A percentile compares a stretch with the other conserved stretches of the same genome.
phyloP scores from a whole-genome alignment of 2,797 vertebrate genomes.

The Syndactyla subalaris region DNA sequence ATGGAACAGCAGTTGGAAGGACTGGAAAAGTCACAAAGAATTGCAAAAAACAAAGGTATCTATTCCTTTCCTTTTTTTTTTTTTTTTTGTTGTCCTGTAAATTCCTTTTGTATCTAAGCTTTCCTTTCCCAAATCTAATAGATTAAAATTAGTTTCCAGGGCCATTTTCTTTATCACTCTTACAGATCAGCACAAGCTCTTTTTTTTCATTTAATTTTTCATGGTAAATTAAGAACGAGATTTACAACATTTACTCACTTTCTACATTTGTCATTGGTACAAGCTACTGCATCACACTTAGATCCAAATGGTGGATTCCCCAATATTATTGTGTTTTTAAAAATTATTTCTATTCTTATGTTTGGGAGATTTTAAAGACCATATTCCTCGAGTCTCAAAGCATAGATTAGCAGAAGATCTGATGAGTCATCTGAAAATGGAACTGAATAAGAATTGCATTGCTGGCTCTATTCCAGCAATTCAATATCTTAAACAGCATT shows the following conservation, averaged over 20 bases:
- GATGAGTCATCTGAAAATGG: constrained; percentile 64
- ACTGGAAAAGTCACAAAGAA: not conserved
- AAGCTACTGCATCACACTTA: not conserved
- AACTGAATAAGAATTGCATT: constrained; percentile 27
- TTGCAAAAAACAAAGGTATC: not conserved
- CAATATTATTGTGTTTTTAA: not conserved
- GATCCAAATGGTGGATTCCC: not conserved
- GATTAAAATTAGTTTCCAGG: not conserved
- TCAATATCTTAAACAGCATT: constrained; percentile 65
- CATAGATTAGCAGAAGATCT: constrained; percentile 22
- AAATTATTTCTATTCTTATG: not conserved
- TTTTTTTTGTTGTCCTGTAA: not conserved
- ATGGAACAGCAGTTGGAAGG: not conserved
- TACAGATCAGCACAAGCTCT: not conserved
- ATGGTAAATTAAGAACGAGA: not conserved
- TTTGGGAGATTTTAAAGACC: not conserved
- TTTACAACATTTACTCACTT: not conserved
- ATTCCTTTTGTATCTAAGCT: not conserved
- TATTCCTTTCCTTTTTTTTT: not conserved
- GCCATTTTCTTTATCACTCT: not conserved
- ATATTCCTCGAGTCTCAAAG: not conserved
- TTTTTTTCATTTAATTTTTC: constrained; percentile 14
- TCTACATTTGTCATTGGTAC: not conserved
- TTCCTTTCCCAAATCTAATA: not conserved
- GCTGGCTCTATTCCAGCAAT: constrained; percentile 44